Evolutionary conservation across 2,113 vertebrate species (phyloP), one percentile per base, ranked within the genome.

Genomic region (Stegastes partitus): DNA sequence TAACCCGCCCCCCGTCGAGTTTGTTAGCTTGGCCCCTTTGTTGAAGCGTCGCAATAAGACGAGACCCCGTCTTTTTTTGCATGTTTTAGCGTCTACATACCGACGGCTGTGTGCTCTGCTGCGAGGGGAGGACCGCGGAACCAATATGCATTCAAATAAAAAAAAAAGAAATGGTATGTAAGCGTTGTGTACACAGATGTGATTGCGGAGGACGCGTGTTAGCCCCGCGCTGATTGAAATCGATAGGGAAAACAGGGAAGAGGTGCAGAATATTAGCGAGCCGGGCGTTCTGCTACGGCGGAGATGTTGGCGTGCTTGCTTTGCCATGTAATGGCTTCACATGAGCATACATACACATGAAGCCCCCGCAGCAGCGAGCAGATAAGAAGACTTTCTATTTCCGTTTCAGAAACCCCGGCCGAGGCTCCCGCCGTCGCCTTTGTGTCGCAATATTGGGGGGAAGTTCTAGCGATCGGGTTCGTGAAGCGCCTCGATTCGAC

Each of bases 261-360:
- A 58, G 72, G 67, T 57, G 77, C 7, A n/a, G 63, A 59, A 72
- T 53, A 62, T 89, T 74, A 72, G 77, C 26, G 4, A 16, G 80
- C 26, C 18, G 21, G 16, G 22, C 14, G 77, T 84, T 84, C 78
- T 77, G 83, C 6, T 78, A 59, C 61, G 65, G 86, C 68, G 19
- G 77, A 61, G 68, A 44, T 80, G 85, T 63, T 58, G 3, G 55
- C 22, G 26, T 68, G 69, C 73, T 28, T 55, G 77, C 81, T 64
- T 64, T 62, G 66, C 83, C 85, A 79, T 85, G 81, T 91, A 87
- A 85, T 84, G 77, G 77, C 81, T 85, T 68, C 75, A 87, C 75
- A 59, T 84, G 78, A 84, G 72, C 78, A 68, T 79, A 79, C 68
- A 58, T 73, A 67, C 80, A 76, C 53, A 63, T 22, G 64, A 69